Conservation (phyloP, 1,140 invertebrate genomes). For the Macrosteles quadrilineatus region DNA sequence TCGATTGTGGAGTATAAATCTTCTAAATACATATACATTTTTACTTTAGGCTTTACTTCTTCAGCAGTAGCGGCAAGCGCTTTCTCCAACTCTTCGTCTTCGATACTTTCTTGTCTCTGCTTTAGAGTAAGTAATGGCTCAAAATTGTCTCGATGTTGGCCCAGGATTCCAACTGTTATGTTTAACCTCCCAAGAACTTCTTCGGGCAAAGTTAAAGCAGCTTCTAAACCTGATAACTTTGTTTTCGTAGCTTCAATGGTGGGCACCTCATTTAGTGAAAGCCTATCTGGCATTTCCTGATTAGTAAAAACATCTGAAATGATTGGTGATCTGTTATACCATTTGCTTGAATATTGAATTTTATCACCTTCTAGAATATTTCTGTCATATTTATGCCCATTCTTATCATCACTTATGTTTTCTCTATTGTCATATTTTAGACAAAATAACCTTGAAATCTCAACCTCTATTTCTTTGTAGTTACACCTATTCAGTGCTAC, state of each 20-base stretch:
- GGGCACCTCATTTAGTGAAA: not conserved
- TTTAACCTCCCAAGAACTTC: not conserved
- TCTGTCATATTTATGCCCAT: not conserved
- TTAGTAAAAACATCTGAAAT: not conserved
- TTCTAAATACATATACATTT: not conserved
- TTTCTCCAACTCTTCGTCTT: not conserved
- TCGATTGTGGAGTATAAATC: not conserved
- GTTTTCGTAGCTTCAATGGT: not conserved
- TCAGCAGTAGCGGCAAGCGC: not conserved
- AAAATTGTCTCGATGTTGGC: not conserved
- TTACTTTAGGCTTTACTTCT: not conserved
- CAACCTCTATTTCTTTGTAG: not conserved
- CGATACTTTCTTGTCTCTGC: not conserved
- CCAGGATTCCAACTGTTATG: not conserved
- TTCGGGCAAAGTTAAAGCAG: not conserved
- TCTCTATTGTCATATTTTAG: not conserved
- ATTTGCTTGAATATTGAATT: not conserved
- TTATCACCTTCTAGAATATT: not conserved
- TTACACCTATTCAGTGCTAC: not conserved
- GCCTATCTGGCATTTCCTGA: not conserved
- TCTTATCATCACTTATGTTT: not conserved
- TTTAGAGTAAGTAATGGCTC: not conserved
- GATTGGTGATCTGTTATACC: not conserved
- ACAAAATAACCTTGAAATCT: not conserved
- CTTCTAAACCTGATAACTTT: not conserved